Evolutionary conservation across 2,797 vertebrate species (phyloP).

Genomic region (Diglossa cyanea): DNA sequence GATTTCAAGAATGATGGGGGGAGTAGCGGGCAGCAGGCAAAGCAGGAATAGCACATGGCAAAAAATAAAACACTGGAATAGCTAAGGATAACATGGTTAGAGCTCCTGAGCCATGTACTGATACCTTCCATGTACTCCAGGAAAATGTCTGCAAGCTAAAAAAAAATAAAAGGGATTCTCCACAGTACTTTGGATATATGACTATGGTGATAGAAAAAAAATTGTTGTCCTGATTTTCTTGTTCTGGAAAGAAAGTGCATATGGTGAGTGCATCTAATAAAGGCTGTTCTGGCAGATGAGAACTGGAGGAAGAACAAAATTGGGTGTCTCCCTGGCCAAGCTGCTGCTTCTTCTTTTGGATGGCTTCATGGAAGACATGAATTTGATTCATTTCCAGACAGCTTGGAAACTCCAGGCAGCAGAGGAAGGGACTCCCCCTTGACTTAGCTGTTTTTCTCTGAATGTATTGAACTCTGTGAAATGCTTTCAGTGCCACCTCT

Average conservation of each 20-base stretch:
- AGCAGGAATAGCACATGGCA: neutral
- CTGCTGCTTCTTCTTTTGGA: conserved; percentile 29
- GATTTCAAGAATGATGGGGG: neutral
- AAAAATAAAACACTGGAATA: neutral
- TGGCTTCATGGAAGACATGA: conserved; percentile 8
- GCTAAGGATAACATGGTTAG: accelerated
- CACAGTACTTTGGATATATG: neutral
- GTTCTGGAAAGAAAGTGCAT: neutral
- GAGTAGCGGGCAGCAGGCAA: accelerated
- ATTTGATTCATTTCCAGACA: conserved; percentile 42
- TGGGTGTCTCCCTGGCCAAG: neutral
- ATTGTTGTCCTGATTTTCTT: neutral
- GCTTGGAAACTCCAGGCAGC: conserved; percentile 45
- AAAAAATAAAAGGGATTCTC: neutral
- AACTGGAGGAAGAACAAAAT: neutral
- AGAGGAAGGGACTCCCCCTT: conserved; percentile 30
- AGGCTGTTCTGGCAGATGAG: neutral
- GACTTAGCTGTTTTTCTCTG: neutral
- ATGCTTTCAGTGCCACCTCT: neutral
- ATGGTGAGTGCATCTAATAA: neutral
- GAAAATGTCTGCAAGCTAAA: neutral
- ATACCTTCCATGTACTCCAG: neutral
- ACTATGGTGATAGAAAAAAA: neutral
- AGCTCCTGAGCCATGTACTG: neutral
- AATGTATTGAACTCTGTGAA: neutral